These are phyloP conservation scores for Taxidea taxus DNA, from an alignment of 2,113 vertebrate genomes.

Conservation along the genomic window DNA sequence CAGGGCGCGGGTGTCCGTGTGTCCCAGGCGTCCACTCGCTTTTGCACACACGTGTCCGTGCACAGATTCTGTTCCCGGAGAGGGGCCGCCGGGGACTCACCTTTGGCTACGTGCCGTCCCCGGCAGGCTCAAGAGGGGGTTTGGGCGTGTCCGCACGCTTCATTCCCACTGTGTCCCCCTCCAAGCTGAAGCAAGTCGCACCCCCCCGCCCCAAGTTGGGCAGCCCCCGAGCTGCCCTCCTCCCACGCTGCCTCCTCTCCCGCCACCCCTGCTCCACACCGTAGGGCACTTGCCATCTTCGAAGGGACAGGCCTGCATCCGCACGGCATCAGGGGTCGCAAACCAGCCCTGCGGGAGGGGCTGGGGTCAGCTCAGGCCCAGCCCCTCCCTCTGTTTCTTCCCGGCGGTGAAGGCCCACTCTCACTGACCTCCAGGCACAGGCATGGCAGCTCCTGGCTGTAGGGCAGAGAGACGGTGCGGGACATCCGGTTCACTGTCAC, in stretches of 20 bases:
- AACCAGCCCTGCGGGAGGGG: slow-evolving; percentile 18
- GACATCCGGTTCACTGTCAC: neutral
- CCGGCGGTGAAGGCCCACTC: neutral
- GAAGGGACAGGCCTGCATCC: slow-evolving; percentile 49
- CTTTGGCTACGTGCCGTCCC: rapidly evolving
- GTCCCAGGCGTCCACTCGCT: rapidly evolving
- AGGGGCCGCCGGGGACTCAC: neutral
- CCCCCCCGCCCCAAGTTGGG: too few species aligned
- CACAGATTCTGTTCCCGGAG: neutral
- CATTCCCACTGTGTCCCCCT: too few species aligned
- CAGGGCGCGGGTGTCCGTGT: rapidly evolving
- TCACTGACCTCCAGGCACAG: slow-evolving; percentile 56
- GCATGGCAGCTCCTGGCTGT: neutral
- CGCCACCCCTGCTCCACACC: neutral
- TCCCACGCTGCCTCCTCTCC: too few species aligned
- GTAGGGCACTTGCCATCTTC: neutral
- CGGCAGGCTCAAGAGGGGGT: neutral
- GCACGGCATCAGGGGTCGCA: neutral
- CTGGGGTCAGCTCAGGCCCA: neutral
- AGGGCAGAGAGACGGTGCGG: neutral
- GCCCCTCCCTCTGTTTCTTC: neutral
- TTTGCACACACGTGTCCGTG: rapidly evolving
- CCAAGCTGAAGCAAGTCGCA: too few species aligned
- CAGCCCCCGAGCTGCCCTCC: too few species aligned
- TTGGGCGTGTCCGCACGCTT: too few species aligned